Percentiles rank a stretch among this genome's conserved stretches.
Evolutionary conservation across 2,113 vertebrate genomes (phyloP).

Genomic region (Thalassoma bifasciatum): DNA sequence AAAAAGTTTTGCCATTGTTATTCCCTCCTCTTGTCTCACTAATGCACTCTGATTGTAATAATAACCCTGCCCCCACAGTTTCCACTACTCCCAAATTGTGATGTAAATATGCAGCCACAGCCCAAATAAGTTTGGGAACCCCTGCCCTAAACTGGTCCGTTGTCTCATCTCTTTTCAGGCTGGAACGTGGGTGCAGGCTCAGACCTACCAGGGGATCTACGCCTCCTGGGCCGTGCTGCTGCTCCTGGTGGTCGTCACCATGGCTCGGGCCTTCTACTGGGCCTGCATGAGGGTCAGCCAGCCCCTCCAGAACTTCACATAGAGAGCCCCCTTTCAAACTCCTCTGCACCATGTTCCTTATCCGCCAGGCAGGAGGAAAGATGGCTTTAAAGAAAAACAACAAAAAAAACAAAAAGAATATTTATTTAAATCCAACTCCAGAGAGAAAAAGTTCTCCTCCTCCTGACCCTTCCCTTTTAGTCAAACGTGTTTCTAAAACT

Average conservation of each 20-base stretch:
- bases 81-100: no score
- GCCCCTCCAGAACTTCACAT: constrained; percentile 85
- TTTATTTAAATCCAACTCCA: constrained; percentile 70
- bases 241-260: constrained; percentile 86
- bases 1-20: no score
- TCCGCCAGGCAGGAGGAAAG: constrained; percentile 49
- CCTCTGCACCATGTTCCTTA: constrained; percentile 23
- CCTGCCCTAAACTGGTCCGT: no score
- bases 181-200: constrained; percentile 88
- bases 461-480: constrained; percentile 48
- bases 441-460: constrained; percentile 39
- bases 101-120: no score
- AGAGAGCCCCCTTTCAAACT: constrained; percentile 46
- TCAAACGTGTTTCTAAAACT: constrained; percentile 68
- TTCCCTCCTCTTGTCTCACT: no score
- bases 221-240: constrained; percentile 89
- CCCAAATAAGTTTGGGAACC: no score
- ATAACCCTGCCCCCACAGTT: no score
- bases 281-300: constrained; percentile 88
- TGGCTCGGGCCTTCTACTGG: constrained; percentile 92
- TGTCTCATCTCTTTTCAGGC: constrained; percentile 76
- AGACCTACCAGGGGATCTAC: constrained; percentile 88
- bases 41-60: no score
- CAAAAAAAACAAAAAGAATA: constrained; percentile 46
- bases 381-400: constrained; percentile 54